Percentiles rank a stretch among this genome's conserved stretches.
Conservation (phyloP, 2,113 vertebrate species). For the Cacatua alba region DNA sequence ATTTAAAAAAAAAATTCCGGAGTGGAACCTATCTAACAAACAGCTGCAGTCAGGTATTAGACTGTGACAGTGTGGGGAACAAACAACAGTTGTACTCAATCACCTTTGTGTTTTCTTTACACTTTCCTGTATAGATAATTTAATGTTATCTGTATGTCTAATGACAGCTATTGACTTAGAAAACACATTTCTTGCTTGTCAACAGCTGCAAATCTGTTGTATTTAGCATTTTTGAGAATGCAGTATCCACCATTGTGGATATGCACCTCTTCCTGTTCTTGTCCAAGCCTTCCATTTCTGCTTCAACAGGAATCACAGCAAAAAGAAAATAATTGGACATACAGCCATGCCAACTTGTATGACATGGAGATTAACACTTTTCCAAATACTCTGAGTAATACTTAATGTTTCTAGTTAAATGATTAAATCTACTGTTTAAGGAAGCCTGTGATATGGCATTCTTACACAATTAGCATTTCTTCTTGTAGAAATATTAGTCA, state of each 20-base stretch:
- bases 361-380: neutral
- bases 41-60: neutral
- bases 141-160: neutral
- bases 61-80: neutral
- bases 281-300: neutral
- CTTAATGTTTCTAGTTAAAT: neutral
- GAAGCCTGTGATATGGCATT: neutral
- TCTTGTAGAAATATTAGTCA: neutral
- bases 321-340: neutral
- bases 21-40: neutral
- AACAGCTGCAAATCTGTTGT: neutral
- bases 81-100: neutral
- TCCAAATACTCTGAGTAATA: neutral
- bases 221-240: neutral
- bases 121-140: neutral
- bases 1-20: neutral
- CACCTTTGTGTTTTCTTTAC: neutral
- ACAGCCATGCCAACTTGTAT: neutral
- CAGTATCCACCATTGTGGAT: neutral
- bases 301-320: neutral
- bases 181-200: neutral
- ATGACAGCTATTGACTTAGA: neutral
- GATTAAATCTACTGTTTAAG: neutral
- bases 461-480: neutral
- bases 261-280: neutral